Percentiles rank a stretch among this genome's conserved stretches.
These are phyloP conservation scores for Chromobotia macracanthus DNA, from an alignment of 2,797 vertebrate genomes.

Conservation along the genomic window DNA sequence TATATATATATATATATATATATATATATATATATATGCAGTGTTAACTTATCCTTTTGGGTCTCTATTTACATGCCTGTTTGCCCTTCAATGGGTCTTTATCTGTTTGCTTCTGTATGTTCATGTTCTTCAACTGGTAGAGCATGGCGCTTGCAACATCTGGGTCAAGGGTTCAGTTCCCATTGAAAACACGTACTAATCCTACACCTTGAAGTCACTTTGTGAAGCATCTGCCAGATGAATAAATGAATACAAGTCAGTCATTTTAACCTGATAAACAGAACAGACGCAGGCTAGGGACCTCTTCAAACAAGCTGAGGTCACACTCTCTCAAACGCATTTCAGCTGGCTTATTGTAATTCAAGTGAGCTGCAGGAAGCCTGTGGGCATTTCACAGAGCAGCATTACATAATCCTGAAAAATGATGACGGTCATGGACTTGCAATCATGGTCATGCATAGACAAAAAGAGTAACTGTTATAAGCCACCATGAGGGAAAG, in stretches of 20 bases:
- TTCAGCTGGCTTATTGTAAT: conserved; percentile 32
- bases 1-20: no score
- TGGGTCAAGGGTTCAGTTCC: conserved; percentile 6
- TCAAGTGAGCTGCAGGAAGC: conserved; percentile 21
- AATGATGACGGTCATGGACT: conserved; percentile 6
- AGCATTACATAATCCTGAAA: conserved; percentile 35
- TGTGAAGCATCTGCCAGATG: background rate
- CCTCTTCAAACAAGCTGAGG: conserved; percentile 20
- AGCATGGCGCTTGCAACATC: background rate
- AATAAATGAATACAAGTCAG: conserved; percentile 2
- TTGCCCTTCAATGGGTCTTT: conserved; percentile 34
- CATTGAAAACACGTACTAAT: background rate
- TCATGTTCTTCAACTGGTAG: background rate
- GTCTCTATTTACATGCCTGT: conserved; percentile 35
- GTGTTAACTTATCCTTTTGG: conserved; percentile 33
- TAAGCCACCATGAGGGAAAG: background rate
- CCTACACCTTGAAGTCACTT: background rate
- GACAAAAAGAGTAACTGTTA: background rate
- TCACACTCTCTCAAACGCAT: conserved; percentile 25
- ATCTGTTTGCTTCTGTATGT: background rate
- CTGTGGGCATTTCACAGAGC: conserved; percentile 23
- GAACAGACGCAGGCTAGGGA: conserved; percentile 13
- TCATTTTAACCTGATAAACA: background rate
- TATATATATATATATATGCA: conserved; percentile 49
- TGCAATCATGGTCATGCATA: background rate